These are phyloP conservation scores for Laupala kohalensis DNA, from an alignment of 1,140 invertebrate genomes.

Conservation along the genomic window DNA sequence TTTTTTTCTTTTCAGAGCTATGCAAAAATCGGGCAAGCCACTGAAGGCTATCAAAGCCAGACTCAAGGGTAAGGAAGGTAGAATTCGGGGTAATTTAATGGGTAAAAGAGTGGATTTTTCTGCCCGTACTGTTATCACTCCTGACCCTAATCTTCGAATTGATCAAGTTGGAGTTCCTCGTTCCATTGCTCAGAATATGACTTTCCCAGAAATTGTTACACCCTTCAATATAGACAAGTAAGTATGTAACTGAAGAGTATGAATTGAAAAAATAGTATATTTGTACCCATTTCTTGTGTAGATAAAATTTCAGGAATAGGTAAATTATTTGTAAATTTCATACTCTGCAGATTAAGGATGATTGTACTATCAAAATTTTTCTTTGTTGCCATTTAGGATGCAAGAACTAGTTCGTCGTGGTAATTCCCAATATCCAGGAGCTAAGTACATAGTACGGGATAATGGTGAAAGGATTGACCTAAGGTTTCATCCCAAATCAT, in stretches of 20 bases:
- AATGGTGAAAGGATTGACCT: constrained; percentile 98
- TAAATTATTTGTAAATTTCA: not conserved
- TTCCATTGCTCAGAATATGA: constrained; percentile 97
- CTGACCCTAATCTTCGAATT: constrained; percentile 96
- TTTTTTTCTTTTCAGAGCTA: constrained; percentile 50
- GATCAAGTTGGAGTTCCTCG: constrained; percentile 97
- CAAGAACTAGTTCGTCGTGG: constrained; percentile 89
- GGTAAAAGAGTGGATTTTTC: constrained; percentile 99
- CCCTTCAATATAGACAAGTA: constrained; percentile 95
- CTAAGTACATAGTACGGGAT: constrained; percentile 97
- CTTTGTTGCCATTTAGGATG: constrained; percentile 50
- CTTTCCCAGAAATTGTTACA: constrained; percentile 98
- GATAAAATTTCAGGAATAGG: not conserved
- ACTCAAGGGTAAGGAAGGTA: constrained; percentile 89
- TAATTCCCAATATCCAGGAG: constrained; percentile 97
- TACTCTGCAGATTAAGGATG: not conserved
- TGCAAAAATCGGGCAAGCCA: constrained; percentile 98
- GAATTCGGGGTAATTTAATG: constrained; percentile 98
- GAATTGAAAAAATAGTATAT: too few species aligned
- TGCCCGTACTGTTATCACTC: constrained; percentile 97
- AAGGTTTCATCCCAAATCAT: constrained; percentile 94
- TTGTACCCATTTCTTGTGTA: not conserved
- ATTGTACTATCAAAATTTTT: not conserved
- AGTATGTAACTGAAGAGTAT: constrained; percentile 4
- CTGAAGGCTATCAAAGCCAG: constrained; percentile 92